Base-by-base conservation (phyloP, 2,797 vertebrate genomes). In the Threskiornis aethiopicus region DNA sequence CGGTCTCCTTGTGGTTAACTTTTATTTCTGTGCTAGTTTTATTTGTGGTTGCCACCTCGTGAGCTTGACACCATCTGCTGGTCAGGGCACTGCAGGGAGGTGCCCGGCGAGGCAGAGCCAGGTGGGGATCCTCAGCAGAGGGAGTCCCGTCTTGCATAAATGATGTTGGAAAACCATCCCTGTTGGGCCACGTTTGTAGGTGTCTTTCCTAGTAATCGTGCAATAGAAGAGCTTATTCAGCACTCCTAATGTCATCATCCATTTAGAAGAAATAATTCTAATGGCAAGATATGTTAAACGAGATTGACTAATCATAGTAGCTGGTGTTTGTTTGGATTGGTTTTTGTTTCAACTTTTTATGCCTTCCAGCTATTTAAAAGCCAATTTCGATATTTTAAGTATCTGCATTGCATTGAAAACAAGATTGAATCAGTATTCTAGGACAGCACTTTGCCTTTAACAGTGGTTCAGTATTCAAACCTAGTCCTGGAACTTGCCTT, bases 21-120 rank as follows among this genome's bases (percentile, higher is more conserved):
- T 37, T 49, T 16, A 13, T 73, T 81, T 75, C 49, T 65, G 49
- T 24, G 82, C 49, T 13, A 9, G 16, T 54, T 71, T 67, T 37
- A 39, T 41, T 72, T 66, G 62, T 52, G 57, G 41, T 18, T 81
- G 57, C 55, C 35, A 33, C 71, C 37, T 31, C 49, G 62, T 47
- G 79, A 85, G 42, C 6, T 8, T 46, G 54, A 65, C 69, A 42
- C 41, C 35, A 3, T 39, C 55, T 52, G 64, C 71, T 77, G 92
- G 86, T 57, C 20, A 12, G 35, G 61, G 84, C 0, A 0, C 28
- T 2, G 14, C 26, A 19, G 84, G 52, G 72, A 41, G 35, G 42
- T 0, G 1, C 0, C 0, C 26, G 13, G 77, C 0, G 0, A 88
- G 51, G 84, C 70, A 55, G 80, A 94, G 81, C 58, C 0, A 0